Evolutionary conservation across 2,888 invertebrate species (phyloP).

Genomic region (Agapetus fuscipes): DNA sequence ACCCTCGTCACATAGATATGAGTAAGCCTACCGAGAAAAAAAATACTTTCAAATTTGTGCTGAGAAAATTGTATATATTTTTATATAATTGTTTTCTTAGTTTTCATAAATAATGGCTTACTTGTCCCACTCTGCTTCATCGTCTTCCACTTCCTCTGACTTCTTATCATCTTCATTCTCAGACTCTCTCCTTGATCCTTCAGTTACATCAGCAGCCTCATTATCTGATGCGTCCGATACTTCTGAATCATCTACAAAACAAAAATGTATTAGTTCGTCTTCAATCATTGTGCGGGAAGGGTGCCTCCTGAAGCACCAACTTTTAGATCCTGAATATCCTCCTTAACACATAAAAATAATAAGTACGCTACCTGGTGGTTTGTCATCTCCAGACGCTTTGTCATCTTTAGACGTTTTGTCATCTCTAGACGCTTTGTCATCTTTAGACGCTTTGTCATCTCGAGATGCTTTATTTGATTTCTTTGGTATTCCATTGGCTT

Average conservation of each 20-base stretch:
- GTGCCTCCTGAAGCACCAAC: no score
- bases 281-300: no score
- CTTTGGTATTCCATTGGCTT: constrained; percentile 20
- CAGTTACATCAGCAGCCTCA: constrained; percentile 33
- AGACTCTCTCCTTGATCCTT: constrained; percentile 31
- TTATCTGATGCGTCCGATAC: constrained; percentile 44
- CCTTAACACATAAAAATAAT: no score
- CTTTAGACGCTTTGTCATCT: neutral
- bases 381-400: no score
- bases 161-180: constrained; percentile 53
- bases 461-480: constrained; percentile 6
- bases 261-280: neutral
- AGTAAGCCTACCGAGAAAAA: no score
- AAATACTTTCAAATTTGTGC: no score
- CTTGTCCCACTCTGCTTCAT: constrained; percentile 90
- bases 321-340: no score
- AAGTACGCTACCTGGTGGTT: no score
- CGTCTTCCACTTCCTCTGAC: constrained; percentile 51
- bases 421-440: no score
- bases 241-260: constrained; percentile 33
- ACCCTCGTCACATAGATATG: no score
- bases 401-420: no score
- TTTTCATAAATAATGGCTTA: constrained; percentile 14
- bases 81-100: neutral
- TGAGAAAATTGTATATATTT: neutral